A percentile compares a stretch with the other conserved stretches of the same genome.
Evolutionary conservation across 1,140 invertebrate genomes (phyloP).

Genomic region (Tigriopus japonicus): DNA sequence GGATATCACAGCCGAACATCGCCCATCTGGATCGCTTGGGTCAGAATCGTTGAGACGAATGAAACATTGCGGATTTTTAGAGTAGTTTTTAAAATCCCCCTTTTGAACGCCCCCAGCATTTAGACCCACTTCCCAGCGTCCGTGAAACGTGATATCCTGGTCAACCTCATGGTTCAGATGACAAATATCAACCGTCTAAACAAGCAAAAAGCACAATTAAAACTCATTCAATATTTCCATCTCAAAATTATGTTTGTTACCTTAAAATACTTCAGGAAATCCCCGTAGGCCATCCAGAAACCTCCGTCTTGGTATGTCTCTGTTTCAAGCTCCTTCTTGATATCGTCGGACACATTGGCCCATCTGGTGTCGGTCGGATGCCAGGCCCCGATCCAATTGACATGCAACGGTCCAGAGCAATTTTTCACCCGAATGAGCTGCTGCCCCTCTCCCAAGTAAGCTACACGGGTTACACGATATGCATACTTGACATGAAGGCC

Average conservation of each 20-base stretch:
- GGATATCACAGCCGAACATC: slow-evolving; percentile 80
- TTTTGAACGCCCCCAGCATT: slow-evolving; percentile 14
- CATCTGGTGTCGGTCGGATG: slow-evolving; percentile 10
- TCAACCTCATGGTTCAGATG: slow-evolving; percentile 5
- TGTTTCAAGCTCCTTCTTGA: slow-evolving; percentile 5
- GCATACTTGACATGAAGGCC: slow-evolving; percentile 6
- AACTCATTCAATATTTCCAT: neutral
- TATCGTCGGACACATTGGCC: slow-evolving; percentile 1
- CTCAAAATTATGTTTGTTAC: neutral
- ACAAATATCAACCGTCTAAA: slow-evolving; percentile 8
- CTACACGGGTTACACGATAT: slow-evolving; percentile 12
- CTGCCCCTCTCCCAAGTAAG: slow-evolving; percentile 7
- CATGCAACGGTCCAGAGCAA: neutral
- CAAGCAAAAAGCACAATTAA: no score
- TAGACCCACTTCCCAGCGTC: slow-evolving; percentile 5
- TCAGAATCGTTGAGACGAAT: slow-evolving; percentile 72
- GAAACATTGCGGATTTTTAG: slow-evolving; percentile 86
- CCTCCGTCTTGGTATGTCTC: slow-evolving; percentile 13
- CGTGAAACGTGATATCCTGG: neutral
- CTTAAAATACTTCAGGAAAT: slow-evolving; percentile 12
- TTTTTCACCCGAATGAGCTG: slow-evolving; percentile 14
- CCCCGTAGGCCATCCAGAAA: slow-evolving; percentile 14
- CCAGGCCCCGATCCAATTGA: slow-evolving; percentile 10
- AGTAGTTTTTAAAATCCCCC: slow-evolving; percentile 22
- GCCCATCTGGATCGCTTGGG: slow-evolving; percentile 66